These are phyloP conservation scores for Loris lydekkerianus DNA, from an alignment of 2,797 vertebrate genomes.

Conservation along the genomic window DNA sequence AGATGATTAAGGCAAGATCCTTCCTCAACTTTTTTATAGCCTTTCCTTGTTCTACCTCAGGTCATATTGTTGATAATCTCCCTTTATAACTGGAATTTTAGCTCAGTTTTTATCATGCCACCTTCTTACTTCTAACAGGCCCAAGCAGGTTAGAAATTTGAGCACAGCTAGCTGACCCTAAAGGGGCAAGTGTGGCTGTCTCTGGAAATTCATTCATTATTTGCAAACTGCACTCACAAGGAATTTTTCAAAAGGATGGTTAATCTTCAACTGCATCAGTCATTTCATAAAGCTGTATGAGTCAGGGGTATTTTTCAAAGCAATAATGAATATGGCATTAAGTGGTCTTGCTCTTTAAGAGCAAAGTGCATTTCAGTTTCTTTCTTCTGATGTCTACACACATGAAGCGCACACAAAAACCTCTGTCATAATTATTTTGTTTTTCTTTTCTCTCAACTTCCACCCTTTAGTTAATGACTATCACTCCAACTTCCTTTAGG, in stretches of 20 bases:
- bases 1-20: constrained; percentile 36
- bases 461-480: constrained; percentile 60
- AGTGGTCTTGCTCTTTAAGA: constrained; percentile 57
- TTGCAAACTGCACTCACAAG: constrained; percentile 54
- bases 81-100: constrained; percentile 31
- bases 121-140: constrained; percentile 21
- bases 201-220: constrained; percentile 65
- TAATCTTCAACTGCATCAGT: constrained; percentile 68
- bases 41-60: not conserved
- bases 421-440: constrained; percentile 63
- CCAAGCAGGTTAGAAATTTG: not conserved
- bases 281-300: constrained; percentile 77
- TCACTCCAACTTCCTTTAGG: constrained; percentile 60
- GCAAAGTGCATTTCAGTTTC: constrained; percentile 46
- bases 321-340: constrained; percentile 72
- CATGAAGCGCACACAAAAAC: constrained; percentile 18
- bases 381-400: constrained; percentile 13
- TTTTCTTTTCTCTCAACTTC: constrained; percentile 65
- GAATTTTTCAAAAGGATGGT: constrained; percentile 75
- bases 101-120: constrained; percentile 11
- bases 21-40: not conserved
- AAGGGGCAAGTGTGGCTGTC: not conserved
- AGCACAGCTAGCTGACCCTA: not conserved
- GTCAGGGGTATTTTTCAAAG: constrained; percentile 72
- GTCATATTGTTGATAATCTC: constrained; percentile 21